Evolutionary conservation across 2,797 vertebrate species (phyloP).

Genomic region (Alfaro cultratus): DNA sequence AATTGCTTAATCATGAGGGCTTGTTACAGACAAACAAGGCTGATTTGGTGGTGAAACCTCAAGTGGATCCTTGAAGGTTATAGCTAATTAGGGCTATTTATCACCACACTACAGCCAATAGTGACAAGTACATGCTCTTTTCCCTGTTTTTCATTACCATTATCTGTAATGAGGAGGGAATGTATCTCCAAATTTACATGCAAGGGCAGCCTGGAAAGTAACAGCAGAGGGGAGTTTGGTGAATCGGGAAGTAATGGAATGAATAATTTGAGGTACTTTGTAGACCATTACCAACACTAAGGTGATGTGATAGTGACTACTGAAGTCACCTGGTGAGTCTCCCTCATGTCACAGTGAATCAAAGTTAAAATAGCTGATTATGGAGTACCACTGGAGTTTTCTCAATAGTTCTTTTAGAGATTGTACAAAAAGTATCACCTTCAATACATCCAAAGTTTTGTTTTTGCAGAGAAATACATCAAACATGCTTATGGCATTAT

Average conservation of each 20-base stretch:
- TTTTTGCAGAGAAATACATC: background rate
- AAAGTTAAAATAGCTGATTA: background rate
- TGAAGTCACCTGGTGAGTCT: background rate
- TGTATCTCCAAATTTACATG: constrained; percentile 71
- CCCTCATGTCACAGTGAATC: background rate
- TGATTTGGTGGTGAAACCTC: constrained; percentile 54
- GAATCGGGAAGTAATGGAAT: constrained; percentile 14
- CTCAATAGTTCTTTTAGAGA: background rate
- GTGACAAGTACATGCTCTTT: constrained; percentile 79
- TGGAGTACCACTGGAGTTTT: background rate
- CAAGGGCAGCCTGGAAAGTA: constrained; percentile 36
- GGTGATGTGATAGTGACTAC: background rate
- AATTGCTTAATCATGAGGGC: constrained; percentile 31
- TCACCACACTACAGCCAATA: constrained; percentile 72
- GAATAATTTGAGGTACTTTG: constrained; percentile 11
- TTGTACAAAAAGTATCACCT: background rate
- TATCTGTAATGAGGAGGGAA: constrained; percentile 73
- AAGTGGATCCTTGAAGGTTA: constrained; percentile 78
- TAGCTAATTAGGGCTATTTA: constrained; percentile 81
- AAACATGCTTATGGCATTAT: background rate
- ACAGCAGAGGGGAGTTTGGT: constrained; percentile 14
- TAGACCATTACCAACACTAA: background rate
- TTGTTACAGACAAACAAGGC: constrained; percentile 60
- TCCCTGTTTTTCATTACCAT: constrained; percentile 78
- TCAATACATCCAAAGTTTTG: background rate